Base-by-base conservation (phyloP, 2,113 vertebrate genomes). In the Tetrax tetrax region DNA sequence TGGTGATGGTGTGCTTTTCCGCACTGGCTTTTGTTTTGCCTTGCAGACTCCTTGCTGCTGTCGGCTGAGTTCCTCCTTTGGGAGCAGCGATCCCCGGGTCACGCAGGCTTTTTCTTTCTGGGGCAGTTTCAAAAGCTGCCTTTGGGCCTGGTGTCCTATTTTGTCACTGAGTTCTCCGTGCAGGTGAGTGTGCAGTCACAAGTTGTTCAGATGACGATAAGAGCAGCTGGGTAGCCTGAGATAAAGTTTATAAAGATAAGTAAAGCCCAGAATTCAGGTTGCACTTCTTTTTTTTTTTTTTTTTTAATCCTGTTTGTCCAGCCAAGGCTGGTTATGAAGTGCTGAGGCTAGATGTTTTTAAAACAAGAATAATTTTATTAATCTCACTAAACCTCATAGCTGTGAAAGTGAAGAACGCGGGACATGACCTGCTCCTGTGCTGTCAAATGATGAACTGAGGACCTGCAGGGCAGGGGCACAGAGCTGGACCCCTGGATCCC, bases 81-180 rank as follows among this genome's bases (percentile, higher is more conserved):
- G 63, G 25, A 79, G 38, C 1, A 0, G 25, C 0, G 0, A 35
- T 38, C 45, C 54, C 50, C 15, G 4, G 10, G 9, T 43, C 0
- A 0, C 35, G 68, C 64, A 70, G 56, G 22, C 24, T 71, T 41
- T 43, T 69, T 31, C 14, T 22, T 84, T 7, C 60, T 31, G 37
- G 45, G 31, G 5, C 37, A 13, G 1, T 0, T 37, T 56, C 27
- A 25, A 19, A 22, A 7, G 0, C 4, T 14, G 33, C 22, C 57
- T 28, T 25, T 68, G 64, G 41, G 71, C 19, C 41, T 21, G 5
- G 0, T 45, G 59, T 33, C 60, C 41, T 33, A 43, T 80, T n/a
- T 45, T 54, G 54, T 53, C 71, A 43, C 43, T 0, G 0, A 27
- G 15, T 56, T 63, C 65, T 28, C 47, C 6, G 0, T 20, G 14